Base-by-base conservation (phyloP, 2,888 invertebrate species). In the Mycalesis mineus region DNA sequence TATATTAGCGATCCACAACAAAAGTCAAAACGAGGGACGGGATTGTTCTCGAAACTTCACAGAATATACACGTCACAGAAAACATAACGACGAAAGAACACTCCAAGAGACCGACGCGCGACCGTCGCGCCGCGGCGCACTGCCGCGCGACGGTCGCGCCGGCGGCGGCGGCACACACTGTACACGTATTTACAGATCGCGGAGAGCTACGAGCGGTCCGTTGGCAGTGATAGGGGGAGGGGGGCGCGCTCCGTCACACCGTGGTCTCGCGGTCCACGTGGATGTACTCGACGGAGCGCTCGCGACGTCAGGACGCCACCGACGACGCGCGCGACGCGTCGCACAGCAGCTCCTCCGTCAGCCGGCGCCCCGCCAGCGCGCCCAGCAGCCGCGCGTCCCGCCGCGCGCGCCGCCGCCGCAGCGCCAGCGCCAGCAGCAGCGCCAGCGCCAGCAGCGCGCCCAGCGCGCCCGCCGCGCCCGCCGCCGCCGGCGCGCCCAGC, bases 211-310 rank as follows among this genome's bases (percentile, higher is more conserved):
- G 52, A 49, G 29, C 22, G 31, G 31, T 11, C 14, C 37, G 40
- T 14, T 15, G 51, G 51, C 50, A 40, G 29, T 37, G 49, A 45
- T n/a, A n/a, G n/a, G 48, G 15, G 31, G n/a, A 62, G 47, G 40
- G 54, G 55, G 59, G 55, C 37, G 81, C 84, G 81, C 82, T 77
- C 82, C 84, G 91, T 94, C 94, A 95, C 92, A 97, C 96, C 75
- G 96, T 96, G 82, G 96, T 96, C 91, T 96, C 96, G 84, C 96
- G 94, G 91, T 97, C 96, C 91, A 96, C 95, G 89, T 96, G 96
- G 80, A 96, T 96, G 88, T 95, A 96, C 85, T 96, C 96, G 92
- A 96, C 96, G 91, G 95, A 94, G 91, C 95, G 94, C 82, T 93
- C 93, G 88, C 95, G 95, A 76, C 96, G 96, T 96, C 96, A 96